These are phyloP conservation scores for Limenitis camilla DNA, from an alignment of 2,888 invertebrate species.

Conservation along the genomic window DNA sequence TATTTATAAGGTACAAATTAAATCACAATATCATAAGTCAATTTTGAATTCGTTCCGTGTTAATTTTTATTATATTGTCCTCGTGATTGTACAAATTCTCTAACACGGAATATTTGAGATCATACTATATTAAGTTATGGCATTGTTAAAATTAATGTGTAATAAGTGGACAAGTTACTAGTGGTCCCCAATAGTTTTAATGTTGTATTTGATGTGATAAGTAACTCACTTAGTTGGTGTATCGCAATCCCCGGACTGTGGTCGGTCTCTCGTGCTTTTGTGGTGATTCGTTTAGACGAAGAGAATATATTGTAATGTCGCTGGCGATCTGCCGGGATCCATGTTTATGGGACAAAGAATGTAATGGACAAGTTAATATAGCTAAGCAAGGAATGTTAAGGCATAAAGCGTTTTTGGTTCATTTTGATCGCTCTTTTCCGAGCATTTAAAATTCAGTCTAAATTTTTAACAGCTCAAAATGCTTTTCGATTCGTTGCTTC, in stretches of 20 bases:
- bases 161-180: constrained; percentile 49
- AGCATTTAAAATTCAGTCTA: too few species aligned
- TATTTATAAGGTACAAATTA: constrained; percentile 59
- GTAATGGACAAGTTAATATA: too few species aligned
- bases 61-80: constrained; percentile 27
- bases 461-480: too few species aligned
- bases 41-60: constrained; percentile 34
- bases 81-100: constrained; percentile 44
- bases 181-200: constrained; percentile 59
- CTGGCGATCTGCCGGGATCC: constrained; percentile 9
- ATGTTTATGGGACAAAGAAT: background rate
- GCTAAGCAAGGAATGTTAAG: constrained; percentile 14
- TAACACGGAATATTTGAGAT: constrained; percentile 42
- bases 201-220: constrained; percentile 66
- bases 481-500: constrained; percentile 27
- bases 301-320: constrained; percentile 16
- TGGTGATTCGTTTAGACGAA: constrained; percentile 24
- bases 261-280: constrained; percentile 52
- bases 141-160: constrained; percentile 53
- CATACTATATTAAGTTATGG: constrained; percentile 57
- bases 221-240: constrained; percentile 57
- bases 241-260: constrained; percentile 55
- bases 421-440: constrained; percentile 32
- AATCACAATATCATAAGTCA: constrained; percentile 49
- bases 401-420: background rate